phyloP scores from a whole-genome alignment of 2,113 vertebrate genomes.

The Argyrosomus japonicus region DNA sequence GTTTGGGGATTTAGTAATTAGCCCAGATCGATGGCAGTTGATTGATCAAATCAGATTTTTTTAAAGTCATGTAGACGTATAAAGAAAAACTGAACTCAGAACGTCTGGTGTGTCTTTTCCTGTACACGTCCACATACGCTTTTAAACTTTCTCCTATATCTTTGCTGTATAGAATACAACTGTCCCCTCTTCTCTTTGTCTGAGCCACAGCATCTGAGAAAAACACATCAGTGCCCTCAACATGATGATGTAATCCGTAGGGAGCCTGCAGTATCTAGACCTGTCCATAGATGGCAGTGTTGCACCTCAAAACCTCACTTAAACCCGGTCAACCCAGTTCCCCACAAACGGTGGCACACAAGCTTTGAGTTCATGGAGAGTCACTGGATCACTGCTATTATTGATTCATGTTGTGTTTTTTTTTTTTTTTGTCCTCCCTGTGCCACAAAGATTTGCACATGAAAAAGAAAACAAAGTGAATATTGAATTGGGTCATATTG shows the following conservation, averaged over 20 bases:
- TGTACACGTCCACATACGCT: background rate
- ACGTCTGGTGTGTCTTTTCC: background rate
- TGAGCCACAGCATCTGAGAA: constrained; percentile 71
- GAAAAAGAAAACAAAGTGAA: constrained; percentile 31
- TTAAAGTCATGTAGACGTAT: background rate
- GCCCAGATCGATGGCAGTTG: background rate
- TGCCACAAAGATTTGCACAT: constrained; percentile 53
- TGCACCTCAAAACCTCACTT: constrained; percentile 65
- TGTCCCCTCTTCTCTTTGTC: constrained; percentile 78
- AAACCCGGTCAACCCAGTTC: constrained; percentile 81
- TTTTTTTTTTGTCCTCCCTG: constrained; percentile 45
- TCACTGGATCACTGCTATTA: constrained; percentile 77
- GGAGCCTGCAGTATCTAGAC: constrained; percentile 7
- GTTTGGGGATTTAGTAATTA: background rate
- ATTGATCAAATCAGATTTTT: background rate
- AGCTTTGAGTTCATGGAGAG: constrained; percentile 79
- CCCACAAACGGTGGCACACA: constrained; percentile 71
- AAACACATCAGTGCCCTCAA: constrained; percentile 70
- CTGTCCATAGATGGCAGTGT: constrained; percentile 89
- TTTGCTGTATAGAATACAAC: background rate
- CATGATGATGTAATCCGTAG: constrained; percentile 81
- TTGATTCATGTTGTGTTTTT: constrained; percentile 68
- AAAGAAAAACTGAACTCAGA: background rate
- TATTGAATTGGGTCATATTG: constrained; percentile 61
- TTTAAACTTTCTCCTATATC: constrained; percentile 7